Percentiles rank a stretch among this genome's conserved stretches.
phyloP scores from a whole-genome alignment of 2,797 vertebrate genomes.

The Phalloptychus januarius region DNA sequence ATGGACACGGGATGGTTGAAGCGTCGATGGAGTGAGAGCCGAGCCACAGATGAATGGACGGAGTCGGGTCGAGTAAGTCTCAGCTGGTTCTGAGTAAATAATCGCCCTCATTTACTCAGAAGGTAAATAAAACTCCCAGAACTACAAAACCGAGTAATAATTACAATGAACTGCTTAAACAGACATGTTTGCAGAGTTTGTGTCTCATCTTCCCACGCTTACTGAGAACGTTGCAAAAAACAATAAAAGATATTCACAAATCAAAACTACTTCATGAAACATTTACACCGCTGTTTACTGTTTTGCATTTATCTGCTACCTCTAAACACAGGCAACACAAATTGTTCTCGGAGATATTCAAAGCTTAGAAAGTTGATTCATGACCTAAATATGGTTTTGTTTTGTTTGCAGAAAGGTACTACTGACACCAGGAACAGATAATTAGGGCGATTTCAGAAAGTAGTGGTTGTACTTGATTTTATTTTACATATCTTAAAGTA shows the following conservation, averaged over 20 bases:
- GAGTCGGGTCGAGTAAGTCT: slow-evolving; percentile 14
- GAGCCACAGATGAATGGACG: slow-evolving; percentile 53
- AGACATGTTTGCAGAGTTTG: not conserved
- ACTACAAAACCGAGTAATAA: not conserved
- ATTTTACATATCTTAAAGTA: not conserved
- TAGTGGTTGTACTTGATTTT: not conserved
- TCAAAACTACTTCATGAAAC: not conserved
- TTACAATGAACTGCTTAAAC: not conserved
- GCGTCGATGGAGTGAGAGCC: slow-evolving; percentile 38
- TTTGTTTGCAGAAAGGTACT: not conserved
- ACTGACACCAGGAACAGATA: not conserved
- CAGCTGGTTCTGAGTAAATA: not conserved
- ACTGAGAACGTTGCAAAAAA: not conserved
- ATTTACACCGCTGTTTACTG: not conserved
- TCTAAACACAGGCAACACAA: not conserved
- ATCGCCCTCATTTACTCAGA: not conserved
- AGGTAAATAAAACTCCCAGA: slow-evolving; percentile 5
- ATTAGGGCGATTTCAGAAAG: not conserved
- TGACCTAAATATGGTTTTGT: not conserved
- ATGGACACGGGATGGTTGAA: slow-evolving; percentile 60
- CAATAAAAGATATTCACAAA: not conserved
- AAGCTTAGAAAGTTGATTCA: not conserved
- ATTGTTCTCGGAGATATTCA: not conserved
- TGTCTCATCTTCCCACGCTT: not conserved
- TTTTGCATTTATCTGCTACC: not conserved